These are phyloP conservation scores for Patiria pectinifera DNA, from an alignment of 53 echinoderm and acorn worm genomes.

Conservation along the genomic window DNA sequence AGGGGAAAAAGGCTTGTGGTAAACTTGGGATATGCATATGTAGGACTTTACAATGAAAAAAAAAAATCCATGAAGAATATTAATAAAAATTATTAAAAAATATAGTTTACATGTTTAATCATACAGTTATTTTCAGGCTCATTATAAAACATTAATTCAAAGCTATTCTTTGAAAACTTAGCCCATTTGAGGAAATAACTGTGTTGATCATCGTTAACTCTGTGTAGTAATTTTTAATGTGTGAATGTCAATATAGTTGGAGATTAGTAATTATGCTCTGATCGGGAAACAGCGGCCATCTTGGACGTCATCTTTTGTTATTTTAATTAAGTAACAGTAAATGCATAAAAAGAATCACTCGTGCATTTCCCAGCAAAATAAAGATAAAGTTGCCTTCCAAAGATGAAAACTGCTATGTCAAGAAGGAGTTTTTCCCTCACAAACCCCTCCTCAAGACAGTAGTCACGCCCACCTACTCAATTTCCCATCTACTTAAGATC, in stretches of 20 bases:
- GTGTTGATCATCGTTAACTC: not conserved
- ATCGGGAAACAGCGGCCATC: too few relatives aligned
- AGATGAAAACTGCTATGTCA: too few relatives aligned
- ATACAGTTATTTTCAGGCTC: conserved; percentile 17
- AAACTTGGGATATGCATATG: not conserved
- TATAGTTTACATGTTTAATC: conserved; percentile 49
- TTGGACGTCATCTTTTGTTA: too few relatives aligned
- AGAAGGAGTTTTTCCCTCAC: too few relatives aligned
- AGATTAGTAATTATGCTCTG: not conserved
- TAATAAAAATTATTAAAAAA: not conserved
- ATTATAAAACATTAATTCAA: conserved; percentile 9
- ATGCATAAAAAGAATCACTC: too few relatives aligned
- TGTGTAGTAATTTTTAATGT: not conserved
- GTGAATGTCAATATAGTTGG: not conserved
- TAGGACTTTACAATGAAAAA: conserved; percentile 2
- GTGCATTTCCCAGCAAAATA: too few relatives aligned
- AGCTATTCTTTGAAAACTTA: conserved; percentile 59
- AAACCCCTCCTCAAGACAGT: too few relatives aligned
- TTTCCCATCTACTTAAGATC: too few relatives aligned
- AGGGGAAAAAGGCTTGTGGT: not conserved
- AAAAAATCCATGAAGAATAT: not conserved
- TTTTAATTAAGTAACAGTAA: too few relatives aligned
- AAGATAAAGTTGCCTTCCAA: too few relatives aligned
- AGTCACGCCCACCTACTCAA: too few relatives aligned
- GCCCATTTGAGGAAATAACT: conserved; percentile 59